Evolutionary conservation across 2,113 vertebrate species (phyloP).

Genomic region (Monopterus albus): DNA sequence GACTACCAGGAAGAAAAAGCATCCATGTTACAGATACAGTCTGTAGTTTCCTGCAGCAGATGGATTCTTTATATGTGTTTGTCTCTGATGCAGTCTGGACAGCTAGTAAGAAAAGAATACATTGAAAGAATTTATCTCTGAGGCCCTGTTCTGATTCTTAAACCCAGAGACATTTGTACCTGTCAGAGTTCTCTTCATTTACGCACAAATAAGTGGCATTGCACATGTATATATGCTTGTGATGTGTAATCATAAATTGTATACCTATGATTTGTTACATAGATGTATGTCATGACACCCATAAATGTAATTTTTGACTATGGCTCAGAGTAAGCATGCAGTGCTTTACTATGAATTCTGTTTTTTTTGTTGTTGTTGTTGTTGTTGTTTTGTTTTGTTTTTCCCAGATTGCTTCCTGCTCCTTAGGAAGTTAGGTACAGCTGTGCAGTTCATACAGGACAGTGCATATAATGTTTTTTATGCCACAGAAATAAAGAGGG

Average conservation of each 20-base stretch:
- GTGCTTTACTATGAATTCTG: conserved; percentile 56
- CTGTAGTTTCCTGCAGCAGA: conserved; percentile 36
- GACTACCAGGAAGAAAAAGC: conserved; percentile 32
- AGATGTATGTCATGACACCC: conserved; percentile 16
- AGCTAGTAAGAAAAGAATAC: conserved; percentile 32
- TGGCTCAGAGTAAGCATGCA: conserved; percentile 40
- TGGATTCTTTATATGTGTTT: conserved; percentile 61
- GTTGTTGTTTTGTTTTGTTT: no score
- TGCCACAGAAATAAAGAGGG: conserved; percentile 31
- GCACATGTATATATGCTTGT: conserved; percentile 60
- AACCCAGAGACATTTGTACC: conserved; percentile 36
- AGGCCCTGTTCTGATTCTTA: conserved; percentile 28
- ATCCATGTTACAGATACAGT: conserved; percentile 36
- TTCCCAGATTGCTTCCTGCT: conserved; percentile 38
- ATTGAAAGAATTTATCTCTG: conserved; percentile 31
- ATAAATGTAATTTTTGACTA: conserved; percentile 29
- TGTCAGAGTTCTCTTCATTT: conserved; percentile 41
- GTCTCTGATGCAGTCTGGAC: conserved; percentile 33
- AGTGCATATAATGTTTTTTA: conserved; percentile 27
- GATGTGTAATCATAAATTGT: conserved; percentile 53
- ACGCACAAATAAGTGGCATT: conserved; percentile 71
- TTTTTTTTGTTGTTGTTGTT: conserved; percentile 37
- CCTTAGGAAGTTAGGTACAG: conserved; percentile 29
- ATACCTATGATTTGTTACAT: conserved; percentile 51
- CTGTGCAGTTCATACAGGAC: conserved; percentile 58